Conservation (phyloP, 2,797 vertebrate genomes). For the Typhlichthys eigenmanni region DNA sequence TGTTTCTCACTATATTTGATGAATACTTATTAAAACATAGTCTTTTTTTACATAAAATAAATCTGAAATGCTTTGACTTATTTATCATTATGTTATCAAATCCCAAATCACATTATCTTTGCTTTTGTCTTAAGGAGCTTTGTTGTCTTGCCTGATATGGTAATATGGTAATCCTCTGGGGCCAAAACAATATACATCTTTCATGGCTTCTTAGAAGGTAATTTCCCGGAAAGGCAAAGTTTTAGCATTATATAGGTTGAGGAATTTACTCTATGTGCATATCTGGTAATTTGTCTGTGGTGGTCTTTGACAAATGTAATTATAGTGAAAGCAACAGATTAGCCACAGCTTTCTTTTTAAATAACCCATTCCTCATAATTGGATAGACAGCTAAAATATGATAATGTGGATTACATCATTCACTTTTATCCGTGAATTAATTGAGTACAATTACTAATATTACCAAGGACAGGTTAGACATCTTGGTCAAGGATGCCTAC, state of each 20-base stretch:
- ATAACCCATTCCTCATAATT: conserved; percentile 70
- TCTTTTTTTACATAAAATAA: not conserved
- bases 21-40: too few species aligned
- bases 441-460: too few species aligned
- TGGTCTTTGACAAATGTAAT: not conserved
- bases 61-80: not conserved
- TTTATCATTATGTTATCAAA: too few species aligned
- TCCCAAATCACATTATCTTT: too few species aligned
- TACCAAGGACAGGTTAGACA: too few species aligned
- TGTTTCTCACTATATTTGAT: too few species aligned
- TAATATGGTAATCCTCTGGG: not conserved
- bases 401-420: conserved; percentile 33
- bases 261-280: not conserved
- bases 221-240: not conserved
- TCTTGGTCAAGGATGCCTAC: too few species aligned
- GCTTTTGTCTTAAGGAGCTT: too few species aligned
- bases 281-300: conserved; percentile 1
- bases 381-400: conserved; percentile 37
- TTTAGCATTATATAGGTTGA: not conserved
- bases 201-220: not conserved
- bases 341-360: conserved; percentile 69
- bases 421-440: too few species aligned
- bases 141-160: too few species aligned
- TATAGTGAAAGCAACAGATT: conserved; percentile 18
- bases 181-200: not conserved